phyloP scores from a whole-genome alignment of 2,888 invertebrate genomes.

The Smittia sp. region DNA sequence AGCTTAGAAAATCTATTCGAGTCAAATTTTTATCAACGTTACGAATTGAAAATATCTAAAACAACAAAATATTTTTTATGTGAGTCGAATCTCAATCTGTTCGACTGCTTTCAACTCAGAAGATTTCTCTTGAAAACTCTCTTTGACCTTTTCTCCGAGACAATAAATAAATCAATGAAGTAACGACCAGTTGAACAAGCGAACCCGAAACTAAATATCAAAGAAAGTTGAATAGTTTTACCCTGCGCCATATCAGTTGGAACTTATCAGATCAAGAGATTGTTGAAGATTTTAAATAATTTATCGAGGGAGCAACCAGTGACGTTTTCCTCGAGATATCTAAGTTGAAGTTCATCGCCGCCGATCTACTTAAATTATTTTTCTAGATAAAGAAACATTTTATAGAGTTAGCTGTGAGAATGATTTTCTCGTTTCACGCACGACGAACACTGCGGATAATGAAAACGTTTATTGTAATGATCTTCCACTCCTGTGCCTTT shows the following conservation, averaged over 20 bases:
- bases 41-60: background rate
- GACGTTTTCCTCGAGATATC: too few relatives aligned
- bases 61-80: slow-evolving; percentile 10
- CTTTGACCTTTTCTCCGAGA: background rate
- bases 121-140: background rate
- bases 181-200: too few relatives aligned
- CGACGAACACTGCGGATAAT: background rate
- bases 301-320: background rate
- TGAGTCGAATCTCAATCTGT: background rate
- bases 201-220: background rate
- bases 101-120: background rate
- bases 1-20: slow-evolving; percentile 8
- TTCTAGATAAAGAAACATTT: too few relatives aligned
- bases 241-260: slow-evolving; percentile 31
- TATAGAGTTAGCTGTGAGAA: too few relatives aligned
- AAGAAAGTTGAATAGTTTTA: background rate
- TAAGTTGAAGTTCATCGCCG: too few relatives aligned
- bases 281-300: background rate
- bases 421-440: background rate
- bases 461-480: slow-evolving; percentile 30
- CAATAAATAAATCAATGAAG: background rate
- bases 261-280: slow-evolving; percentile 13
- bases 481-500: slow-evolving; percentile 41
- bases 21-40: background rate
- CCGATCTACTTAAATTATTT: too few relatives aligned